Evolutionary conservation across 2,888 invertebrate genomes (phyloP).

Genomic region (Nomada ferruginata): DNA sequence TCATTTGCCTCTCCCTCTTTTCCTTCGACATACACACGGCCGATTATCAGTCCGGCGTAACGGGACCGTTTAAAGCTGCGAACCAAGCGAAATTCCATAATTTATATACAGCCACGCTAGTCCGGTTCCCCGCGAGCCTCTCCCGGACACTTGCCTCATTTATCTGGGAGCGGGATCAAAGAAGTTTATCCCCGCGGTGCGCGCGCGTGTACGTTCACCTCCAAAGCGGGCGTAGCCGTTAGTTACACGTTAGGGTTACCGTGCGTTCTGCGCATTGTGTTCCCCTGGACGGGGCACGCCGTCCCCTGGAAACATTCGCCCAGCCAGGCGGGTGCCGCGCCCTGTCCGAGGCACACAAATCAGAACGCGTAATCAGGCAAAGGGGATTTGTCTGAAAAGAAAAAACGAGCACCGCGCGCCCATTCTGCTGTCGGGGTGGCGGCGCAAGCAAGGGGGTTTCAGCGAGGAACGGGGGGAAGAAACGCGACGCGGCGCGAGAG

Average conservation of each 20-base stretch:
- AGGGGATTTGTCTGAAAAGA: constrained; percentile 27
- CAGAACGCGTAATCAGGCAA: constrained; percentile 33
- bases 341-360: constrained; percentile 31
- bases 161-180: constrained; percentile 39
- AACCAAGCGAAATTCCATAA: constrained; percentile 24
- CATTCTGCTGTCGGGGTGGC: not conserved
- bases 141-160: constrained; percentile 21
- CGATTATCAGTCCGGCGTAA: constrained; percentile 12
- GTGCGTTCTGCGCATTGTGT: not conserved
- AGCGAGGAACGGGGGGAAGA: not conserved
- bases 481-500: not conserved
- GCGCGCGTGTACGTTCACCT: constrained; percentile 29
- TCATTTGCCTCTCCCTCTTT: not conserved
- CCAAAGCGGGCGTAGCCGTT: not conserved
- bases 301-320: not conserved
- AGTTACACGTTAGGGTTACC: not conserved
- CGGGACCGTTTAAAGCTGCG: constrained; percentile 1
- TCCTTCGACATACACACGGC: not conserved
- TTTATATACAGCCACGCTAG: not conserved
- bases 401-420: not conserved
- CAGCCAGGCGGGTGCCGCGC: constrained; percentile 19
- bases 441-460: too few relatives aligned
- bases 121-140: constrained; percentile 6
- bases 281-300: not conserved
- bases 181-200: constrained; percentile 9